Evolutionary conservation across 2,113 vertebrate species (phyloP).

Genomic region (Cyprinus carpio): DNA sequence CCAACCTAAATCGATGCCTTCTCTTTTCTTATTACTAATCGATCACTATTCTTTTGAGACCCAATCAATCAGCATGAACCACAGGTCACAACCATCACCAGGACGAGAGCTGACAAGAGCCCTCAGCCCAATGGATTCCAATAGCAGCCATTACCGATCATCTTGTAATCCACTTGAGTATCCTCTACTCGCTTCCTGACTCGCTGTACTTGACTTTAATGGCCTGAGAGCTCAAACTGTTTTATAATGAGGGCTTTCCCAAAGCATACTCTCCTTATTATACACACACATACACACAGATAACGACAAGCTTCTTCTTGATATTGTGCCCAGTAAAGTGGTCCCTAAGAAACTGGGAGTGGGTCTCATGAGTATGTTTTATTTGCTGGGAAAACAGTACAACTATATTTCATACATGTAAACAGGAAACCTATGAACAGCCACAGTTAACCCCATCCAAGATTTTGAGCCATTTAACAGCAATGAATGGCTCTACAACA

Average conservation of each 20-base stretch:
- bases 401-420: conserved; percentile 30
- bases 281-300: conserved; percentile 49
- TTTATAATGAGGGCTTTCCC: conserved; percentile 59
- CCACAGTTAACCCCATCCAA: not conserved
- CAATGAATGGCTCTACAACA: not conserved
- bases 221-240: conserved; percentile 61
- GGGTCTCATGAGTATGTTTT: conserved; percentile 48
- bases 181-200: conserved; percentile 33
- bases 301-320: conserved; percentile 39
- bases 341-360: conserved; percentile 53
- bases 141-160: conserved; percentile 49
- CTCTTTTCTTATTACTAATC: conserved; percentile 36
- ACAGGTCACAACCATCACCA: conserved; percentile 31
- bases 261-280: conserved; percentile 49
- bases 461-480: conserved; percentile 12
- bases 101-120: conserved; percentile 31
- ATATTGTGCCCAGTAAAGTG: conserved; percentile 55
- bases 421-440: not conserved
- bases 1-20: conserved; percentile 42
- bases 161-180: conserved; percentile 37
- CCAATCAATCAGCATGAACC: conserved; percentile 39
- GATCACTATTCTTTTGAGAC: conserved; percentile 44
- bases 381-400: conserved; percentile 48
- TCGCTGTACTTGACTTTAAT: conserved; percentile 45
- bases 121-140: conserved; percentile 16